Evolutionary conservation across 2,888 invertebrate species (phyloP).

Genomic region (Ectropis crepuscularia): DNA sequence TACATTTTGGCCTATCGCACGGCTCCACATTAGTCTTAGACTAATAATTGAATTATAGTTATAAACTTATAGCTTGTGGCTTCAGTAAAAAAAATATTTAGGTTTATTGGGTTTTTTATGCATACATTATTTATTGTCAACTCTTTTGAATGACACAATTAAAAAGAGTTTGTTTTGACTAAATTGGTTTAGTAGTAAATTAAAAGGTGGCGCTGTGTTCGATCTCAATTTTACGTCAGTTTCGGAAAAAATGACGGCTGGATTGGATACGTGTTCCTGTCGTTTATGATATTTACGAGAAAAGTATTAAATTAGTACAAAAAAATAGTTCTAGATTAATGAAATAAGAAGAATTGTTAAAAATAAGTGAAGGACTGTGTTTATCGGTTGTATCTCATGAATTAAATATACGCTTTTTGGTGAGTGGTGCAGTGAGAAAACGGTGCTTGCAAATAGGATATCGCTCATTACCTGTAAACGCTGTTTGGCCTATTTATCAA

Average conservation of each 20-base stretch:
- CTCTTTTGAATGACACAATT: constrained; percentile 1
- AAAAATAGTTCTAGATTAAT: constrained; percentile 58
- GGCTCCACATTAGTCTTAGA: constrained; percentile 78
- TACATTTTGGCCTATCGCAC: constrained; percentile 77
- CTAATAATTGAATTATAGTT: constrained; percentile 55
- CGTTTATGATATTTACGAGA: constrained; percentile 84
- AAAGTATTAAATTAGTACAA: constrained; percentile 76
- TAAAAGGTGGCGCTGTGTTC: constrained; percentile 71
- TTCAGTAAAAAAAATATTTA: constrained; percentile 14
- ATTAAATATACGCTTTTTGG: constrained; percentile 69
- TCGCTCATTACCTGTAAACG: constrained; percentile 58
- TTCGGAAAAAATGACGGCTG: constrained; percentile 83
- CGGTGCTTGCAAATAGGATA: constrained; percentile 68
- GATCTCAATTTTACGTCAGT: constrained; percentile 70
- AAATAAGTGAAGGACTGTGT: constrained; percentile 67
- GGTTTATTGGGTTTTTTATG: constrained; percentile 18
- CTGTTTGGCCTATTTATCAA: constrained; percentile 39
- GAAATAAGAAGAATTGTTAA: constrained; percentile 59
- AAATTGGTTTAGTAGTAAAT: constrained; percentile 48
- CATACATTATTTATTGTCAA: constrained; percentile 23
- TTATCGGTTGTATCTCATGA: constrained; percentile 74
- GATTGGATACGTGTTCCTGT: constrained; percentile 83
- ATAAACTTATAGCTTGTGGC: constrained; percentile 27
- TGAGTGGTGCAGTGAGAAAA: constrained; percentile 74
- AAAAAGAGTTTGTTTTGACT: constrained; percentile 52